Base-by-base conservation (phyloP, 2,888 invertebrate genomes). In the Cheilosia impressa region DNA sequence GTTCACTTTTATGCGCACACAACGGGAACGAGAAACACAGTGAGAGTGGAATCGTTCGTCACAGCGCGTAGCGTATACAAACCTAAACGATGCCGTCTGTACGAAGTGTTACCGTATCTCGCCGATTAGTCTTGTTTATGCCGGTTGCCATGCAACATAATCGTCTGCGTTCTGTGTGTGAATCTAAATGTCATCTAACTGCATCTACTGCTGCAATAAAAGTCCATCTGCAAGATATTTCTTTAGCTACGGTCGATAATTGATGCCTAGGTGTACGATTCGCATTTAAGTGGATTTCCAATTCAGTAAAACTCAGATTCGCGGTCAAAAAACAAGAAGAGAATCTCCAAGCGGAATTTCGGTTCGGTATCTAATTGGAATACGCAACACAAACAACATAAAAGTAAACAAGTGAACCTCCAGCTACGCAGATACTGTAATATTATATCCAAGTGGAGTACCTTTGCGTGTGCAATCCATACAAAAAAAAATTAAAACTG, bases 131-230 rank as follows among this genome's bases (percentile, higher is more conserved):
- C 89, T 90, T 90, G 89, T 89, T 89, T 90, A 89, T 89, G 89
- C 90, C 90, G 90, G 90, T 89, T 89, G 88, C 85, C 88, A 89
- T 89, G 89, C 89, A 90, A 89, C 89, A 88, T 89, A 89, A 87
- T 65, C 87, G 88, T 76, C 50, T 81, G 62, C 62, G 76, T 68
- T 76, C 72, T 76, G 80, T 75, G 69, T 68, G 80, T 81, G 55
- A 80, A 72, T 72, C 66, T 80, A 50, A 77, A 80, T 76, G 80
- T 60, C 76, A 72, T 85, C 69, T 41, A 57, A 81, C 45, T 85
- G 84, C 84, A 85, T 71, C 62, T 60, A 45, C 62, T 71, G 52
- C 38, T 79, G 65, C 47, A 84, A 69, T 55, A 69, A 57, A 69
- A 24, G 47, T 47, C 47, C 17, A 55, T 22, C 27, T 75, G 73